A percentile compares a stretch with the other conserved stretches of the same genome.
phyloP scores from a whole-genome alignment of 2,113 vertebrate genomes.

The Zosterops pallidus region DNA sequence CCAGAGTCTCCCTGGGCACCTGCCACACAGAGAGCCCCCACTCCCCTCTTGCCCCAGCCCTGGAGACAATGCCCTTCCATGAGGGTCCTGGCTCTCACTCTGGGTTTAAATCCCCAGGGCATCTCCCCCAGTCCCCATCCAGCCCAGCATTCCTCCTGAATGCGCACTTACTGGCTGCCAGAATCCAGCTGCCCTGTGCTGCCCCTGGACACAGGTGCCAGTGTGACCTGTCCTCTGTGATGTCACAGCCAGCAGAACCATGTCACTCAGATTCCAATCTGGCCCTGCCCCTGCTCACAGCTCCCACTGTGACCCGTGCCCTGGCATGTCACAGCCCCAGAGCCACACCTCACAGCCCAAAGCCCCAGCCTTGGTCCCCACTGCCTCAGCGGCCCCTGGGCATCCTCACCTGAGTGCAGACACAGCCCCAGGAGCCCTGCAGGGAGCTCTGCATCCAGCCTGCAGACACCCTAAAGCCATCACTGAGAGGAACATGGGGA shows the following conservation, averaged over 20 bases:
- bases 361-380: not conserved
- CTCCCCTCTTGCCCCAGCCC: not conserved
- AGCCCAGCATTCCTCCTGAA: fast-evolving
- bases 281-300: not conserved
- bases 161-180: not conserved
- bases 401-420: not conserved
- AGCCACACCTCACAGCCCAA: not conserved
- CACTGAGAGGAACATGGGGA: not conserved
- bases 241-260: not conserved
- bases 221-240: not conserved
- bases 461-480: not conserved
- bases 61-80: not conserved
- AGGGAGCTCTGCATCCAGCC: not conserved
- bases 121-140: not conserved
- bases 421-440: not conserved
- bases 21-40: not conserved
- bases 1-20: not conserved
- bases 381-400: not conserved
- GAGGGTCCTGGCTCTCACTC: not conserved
- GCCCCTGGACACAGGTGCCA: too few species aligned
- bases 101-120: not conserved
- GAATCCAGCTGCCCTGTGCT: not conserved
- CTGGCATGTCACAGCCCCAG: not conserved
- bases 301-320: too few species aligned
- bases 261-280: not conserved